Evolutionary conservation across 2,888 invertebrate species (phyloP), one percentile per base, ranked within the genome.

Genomic region (Danaus chrysippus): DNA sequence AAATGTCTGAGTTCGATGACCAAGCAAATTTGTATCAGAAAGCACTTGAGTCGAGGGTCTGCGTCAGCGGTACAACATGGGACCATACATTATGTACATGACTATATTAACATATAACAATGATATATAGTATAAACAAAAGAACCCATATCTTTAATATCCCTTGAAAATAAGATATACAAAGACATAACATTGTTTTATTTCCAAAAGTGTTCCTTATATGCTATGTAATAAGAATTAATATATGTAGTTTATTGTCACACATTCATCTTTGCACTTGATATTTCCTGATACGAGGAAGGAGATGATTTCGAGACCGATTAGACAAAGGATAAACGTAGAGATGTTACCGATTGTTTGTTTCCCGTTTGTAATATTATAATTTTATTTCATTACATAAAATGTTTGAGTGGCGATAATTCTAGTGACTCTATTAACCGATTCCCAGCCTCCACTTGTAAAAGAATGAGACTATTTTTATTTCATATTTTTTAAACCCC

Each of bases 281-380:
- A 13, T 8, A 13, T 13, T 13, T 46, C 13, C n/a, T 46, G 46
- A 46, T 46, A 46, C n/a, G 46, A 46, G n/a, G n/a, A 46, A 46
- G 46, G 46, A 46, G 46, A 46, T n/a, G 46, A 8, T 13, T 46
- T 13, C 13, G 46, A 46, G 61, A 41, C 42, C 61, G 68, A 68
- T 67, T 66, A 68, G 60, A 55, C 60, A 13, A 13, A 43, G 60
- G 62, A 63, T 68, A 62, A 67, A 42, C 63, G 11, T 12, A 61
- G 61, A 66, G 62, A 61, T n/a, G 59, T 57, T 52, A 19, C 62
- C 54, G 61, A 67, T 65, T 68, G 67, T 64, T 61, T 67, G 56
- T 59, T 60, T 62, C 68, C 23, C 23, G 23, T 23, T 23, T 23
- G 23, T 23, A 23, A 23, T 23, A 23, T 23, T 23, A 23, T 3